Evolutionary conservation across 2,113 vertebrate species (phyloP).

Genomic region (Macaca nemestrina): DNA sequence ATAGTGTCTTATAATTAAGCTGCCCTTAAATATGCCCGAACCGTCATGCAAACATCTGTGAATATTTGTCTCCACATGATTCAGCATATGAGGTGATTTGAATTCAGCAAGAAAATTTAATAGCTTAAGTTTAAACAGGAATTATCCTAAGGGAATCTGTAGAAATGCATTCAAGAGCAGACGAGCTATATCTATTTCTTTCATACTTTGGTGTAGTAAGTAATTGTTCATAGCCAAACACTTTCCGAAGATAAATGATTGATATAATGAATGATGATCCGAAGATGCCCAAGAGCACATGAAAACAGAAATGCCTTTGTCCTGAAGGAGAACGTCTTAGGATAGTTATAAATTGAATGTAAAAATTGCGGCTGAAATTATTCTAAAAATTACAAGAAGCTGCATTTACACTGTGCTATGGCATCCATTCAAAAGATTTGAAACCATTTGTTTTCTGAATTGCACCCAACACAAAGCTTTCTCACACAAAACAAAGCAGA

Average conservation of each 20-base stretch:
- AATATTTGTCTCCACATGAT: slow-evolving; percentile 64
- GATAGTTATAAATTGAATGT: background rate
- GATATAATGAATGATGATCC: background rate
- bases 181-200: slow-evolving; percentile 28
- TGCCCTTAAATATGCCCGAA: slow-evolving; percentile 69
- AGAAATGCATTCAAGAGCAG: slow-evolving; percentile 39
- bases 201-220: slow-evolving; percentile 34
- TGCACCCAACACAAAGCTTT: slow-evolving; percentile 45
- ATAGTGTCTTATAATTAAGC: slow-evolving; percentile 72
- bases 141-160: slow-evolving; percentile 64
- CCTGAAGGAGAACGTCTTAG: background rate
- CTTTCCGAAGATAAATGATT: slow-evolving; percentile 51
- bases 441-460: slow-evolving; percentile 74
- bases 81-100: slow-evolving; percentile 65
- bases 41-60: slow-evolving; percentile 74
- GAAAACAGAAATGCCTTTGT: background rate
- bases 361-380: background rate
- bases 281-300: background rate
- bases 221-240: slow-evolving; percentile 4
- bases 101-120: slow-evolving; percentile 72
- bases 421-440: slow-evolving; percentile 59
- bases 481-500: slow-evolving; percentile 66
- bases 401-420: background rate
- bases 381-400: slow-evolving; percentile 27
- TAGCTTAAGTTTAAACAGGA: slow-evolving; percentile 56